Evolutionary conservation across 1,140 invertebrate genomes (phyloP), one percentile per base, ranked within the genome.

Genomic region (Argopecten irradians): DNA sequence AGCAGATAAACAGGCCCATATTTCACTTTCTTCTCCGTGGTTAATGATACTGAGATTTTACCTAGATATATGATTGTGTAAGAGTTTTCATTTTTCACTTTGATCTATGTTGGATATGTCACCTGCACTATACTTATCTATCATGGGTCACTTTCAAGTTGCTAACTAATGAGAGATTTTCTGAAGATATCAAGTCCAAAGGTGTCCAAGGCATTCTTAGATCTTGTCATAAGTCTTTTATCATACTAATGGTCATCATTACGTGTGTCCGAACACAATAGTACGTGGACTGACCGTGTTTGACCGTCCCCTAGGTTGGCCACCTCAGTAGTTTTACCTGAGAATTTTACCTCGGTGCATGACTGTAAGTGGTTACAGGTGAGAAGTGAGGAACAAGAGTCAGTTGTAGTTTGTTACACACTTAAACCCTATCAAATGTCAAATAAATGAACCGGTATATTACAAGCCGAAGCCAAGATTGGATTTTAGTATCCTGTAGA

Each of bases 131-230:
- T 7, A n/a, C 22, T n/a, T 3, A 71, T 71, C 55, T 71, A 16
- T 71, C 55, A 71, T n/a, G 22, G 55, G 55, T 71, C 55, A 71
- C 55, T 71, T 71, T 71, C 55, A 71, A 71, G 55, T 71, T 71
- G 55, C 55, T 71, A 71, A 71, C 55, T 71, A 71, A 71, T 71
- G 55, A 71, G 55, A 71, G 55, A 71, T 71, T 71, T 71, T 71
- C 55, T 28, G 1, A 8, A 71, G 55, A 71, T 71, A 71, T 71
- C 1, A 28, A 28, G 55, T 71, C 55, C n/a, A 71, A 28, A 71
- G 55, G 55, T 71, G 55, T 71, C 2, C 22, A 5, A 71, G n/a
- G 55, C 13, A 8, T 46, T 16, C 55, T 71, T 5, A 16, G 55
- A 71, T 71, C 55, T 71, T 71, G 55, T 71, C 55, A 3, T 71